phyloP scores from a whole-genome alignment of 2,113 vertebrate species.

The Rhinolophus ferrumequinum region DNA sequence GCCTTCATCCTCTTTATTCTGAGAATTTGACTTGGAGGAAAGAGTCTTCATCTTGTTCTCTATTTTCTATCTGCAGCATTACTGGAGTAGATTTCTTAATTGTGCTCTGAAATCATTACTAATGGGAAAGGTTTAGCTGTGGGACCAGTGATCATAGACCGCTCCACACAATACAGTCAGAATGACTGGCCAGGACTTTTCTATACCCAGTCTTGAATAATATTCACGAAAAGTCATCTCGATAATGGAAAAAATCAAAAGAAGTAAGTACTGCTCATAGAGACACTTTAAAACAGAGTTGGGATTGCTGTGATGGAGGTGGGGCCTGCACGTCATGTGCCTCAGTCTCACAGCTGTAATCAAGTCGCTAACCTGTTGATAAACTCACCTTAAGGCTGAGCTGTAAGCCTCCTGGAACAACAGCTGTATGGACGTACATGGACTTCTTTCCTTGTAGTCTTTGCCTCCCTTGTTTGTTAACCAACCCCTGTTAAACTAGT shows the following conservation, averaged over 20 bases:
- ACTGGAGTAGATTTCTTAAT: not conserved
- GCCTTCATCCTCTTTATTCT: not conserved
- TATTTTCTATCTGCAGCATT: not conserved
- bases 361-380: not conserved
- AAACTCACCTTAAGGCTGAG: not conserved
- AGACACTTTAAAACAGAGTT: not conserved
- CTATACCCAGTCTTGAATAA: fast-evolving
- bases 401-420: not conserved
- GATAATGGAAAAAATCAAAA: not conserved
- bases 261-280: not conserved
- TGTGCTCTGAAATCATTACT: not conserved
- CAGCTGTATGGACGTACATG: not conserved
- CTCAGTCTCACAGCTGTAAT: not conserved
- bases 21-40: not conserved
- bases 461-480: not conserved
- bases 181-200: not conserved
- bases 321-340: not conserved
- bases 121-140: not conserved
- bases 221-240: not conserved
- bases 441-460: not conserved
- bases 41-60: not conserved
- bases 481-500: not conserved
- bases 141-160: not conserved
- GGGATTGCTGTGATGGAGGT: no score
- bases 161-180: not conserved